Percentiles rank a stretch among this genome's conserved stretches.
Conservation (phyloP, 2,888 invertebrate species). For the Alloplasta piceator region DNA sequence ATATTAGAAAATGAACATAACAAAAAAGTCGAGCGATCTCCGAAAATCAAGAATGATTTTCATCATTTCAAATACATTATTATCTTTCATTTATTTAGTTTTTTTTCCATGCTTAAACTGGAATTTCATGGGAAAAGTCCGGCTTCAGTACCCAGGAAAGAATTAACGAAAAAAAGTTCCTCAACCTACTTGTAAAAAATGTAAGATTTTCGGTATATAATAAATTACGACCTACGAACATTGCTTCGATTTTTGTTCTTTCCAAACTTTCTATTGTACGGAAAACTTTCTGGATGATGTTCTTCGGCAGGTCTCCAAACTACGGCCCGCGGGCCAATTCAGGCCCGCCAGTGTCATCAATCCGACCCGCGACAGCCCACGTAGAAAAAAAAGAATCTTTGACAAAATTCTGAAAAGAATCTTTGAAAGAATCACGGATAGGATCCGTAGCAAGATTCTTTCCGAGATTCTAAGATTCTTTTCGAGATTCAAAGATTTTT, state of each 20-base stretch:
- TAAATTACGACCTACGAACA: constrained; percentile 62
- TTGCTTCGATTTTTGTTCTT: constrained; percentile 64
- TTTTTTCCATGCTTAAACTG: constrained; percentile 9
- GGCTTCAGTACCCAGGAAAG: constrained; percentile 12
- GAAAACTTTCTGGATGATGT: too few relatives aligned
- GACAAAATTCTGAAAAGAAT: too few relatives aligned
- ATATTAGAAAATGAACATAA: background rate
- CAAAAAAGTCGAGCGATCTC: constrained; percentile 24
- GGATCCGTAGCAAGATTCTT: too few relatives aligned
- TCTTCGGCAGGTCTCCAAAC: too few relatives aligned
- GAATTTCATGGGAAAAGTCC: constrained; percentile 5
- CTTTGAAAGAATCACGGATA: too few relatives aligned
- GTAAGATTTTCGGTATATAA: constrained; percentile 57
- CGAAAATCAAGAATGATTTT: constrained; percentile 25
- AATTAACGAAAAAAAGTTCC: constrained; percentile 21
- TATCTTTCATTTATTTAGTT: background rate
- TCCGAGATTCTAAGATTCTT: too few relatives aligned
- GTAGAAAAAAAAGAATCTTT: too few relatives aligned
- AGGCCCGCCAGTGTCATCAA: too few relatives aligned
- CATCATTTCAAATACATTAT: constrained; percentile 34
- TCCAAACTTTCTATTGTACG: background rate
- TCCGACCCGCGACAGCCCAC: too few relatives aligned
- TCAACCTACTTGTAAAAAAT: constrained; percentile 56
- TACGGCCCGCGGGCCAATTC: too few relatives aligned
- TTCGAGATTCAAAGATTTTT: too few relatives aligned